These are phyloP conservation scores for Ranitomeya variabilis DNA, from an alignment of 2,113 vertebrate genomes.

Conservation along the genomic window DNA sequence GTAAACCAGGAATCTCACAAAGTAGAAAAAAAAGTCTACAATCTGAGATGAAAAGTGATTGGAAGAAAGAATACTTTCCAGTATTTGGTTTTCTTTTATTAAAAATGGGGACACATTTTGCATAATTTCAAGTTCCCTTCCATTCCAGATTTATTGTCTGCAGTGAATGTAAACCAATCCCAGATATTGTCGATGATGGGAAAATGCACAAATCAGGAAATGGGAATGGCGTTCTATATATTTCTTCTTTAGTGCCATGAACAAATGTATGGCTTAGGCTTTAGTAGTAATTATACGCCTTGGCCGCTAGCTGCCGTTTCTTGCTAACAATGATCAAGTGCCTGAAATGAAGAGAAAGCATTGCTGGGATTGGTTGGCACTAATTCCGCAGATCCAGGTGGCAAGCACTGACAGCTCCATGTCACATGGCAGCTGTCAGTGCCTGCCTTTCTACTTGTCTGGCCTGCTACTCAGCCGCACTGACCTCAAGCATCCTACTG, in stretches of 20 bases:
- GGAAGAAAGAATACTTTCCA: too few species aligned
- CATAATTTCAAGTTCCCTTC: too few species aligned
- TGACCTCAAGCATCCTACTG: conserved; percentile 56
- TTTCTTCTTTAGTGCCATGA: neutral
- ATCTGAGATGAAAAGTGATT: too few species aligned
- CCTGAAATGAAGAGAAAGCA: conserved; percentile 38
- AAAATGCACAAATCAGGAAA: too few species aligned
- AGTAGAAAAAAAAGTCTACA: too few species aligned
- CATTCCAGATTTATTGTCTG: too few species aligned
- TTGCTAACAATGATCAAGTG: conserved; percentile 11
- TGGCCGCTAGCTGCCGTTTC: conserved; percentile 24
- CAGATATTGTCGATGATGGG: too few species aligned
- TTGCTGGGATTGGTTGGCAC: conserved; percentile 58
- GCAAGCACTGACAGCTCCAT: conserved; percentile 60
- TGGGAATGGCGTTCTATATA: neutral
- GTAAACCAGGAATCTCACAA: too few species aligned
- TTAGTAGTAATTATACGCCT: neutral
- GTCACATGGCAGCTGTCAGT: conserved; percentile 65
- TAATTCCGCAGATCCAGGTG: conserved; percentile 62
- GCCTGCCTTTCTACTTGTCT: conserved; percentile 60
- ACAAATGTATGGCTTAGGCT: neutral
- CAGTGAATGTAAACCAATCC: too few species aligned
- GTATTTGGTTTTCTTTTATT: too few species aligned
- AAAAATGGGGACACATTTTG: too few species aligned
- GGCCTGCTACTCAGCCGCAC: conserved; percentile 56